phyloP scores from a whole-genome alignment of 2,888 invertebrate species.

The Calameuta filiformis region DNA sequence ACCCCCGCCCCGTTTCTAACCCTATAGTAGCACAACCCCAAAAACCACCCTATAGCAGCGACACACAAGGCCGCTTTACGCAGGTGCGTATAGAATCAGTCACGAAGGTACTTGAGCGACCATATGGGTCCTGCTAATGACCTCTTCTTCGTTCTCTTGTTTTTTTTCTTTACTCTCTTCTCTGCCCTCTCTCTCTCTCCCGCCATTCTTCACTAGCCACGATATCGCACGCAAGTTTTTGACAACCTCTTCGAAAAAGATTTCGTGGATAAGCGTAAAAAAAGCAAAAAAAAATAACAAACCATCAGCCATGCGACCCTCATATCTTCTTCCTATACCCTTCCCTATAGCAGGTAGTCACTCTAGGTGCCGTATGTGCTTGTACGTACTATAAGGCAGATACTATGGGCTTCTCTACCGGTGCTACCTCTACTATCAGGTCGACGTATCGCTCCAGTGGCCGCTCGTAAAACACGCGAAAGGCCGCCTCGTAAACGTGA shows the following conservation, averaged over 20 bases:
- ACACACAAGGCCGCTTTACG: background rate
- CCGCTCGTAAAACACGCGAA: background rate
- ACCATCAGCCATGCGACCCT: background rate
- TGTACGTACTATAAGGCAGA: background rate
- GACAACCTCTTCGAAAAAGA: background rate
- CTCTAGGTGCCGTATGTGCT: background rate
- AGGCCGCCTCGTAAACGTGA: slow-evolving; percentile 48
- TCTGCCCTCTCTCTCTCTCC: background rate
- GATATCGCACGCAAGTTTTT: background rate
- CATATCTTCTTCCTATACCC: background rate
- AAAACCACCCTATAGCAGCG: background rate
- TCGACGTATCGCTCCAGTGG: background rate
- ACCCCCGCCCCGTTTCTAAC: background rate
- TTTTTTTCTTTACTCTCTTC: background rate
- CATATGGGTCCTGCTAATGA: background rate
- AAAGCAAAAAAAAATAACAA: background rate
- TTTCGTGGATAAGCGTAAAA: background rate
- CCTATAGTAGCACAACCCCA: background rate
- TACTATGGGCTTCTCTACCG: background rate
- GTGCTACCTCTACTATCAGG: background rate
- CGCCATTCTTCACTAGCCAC: background rate
- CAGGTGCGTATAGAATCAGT: background rate
- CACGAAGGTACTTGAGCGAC: background rate
- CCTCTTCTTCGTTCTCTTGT: background rate
- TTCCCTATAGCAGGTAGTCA: background rate